These are phyloP conservation scores for Spea bombifrons DNA, from an alignment of 2,113 vertebrate genomes.

Conservation along the genomic window DNA sequence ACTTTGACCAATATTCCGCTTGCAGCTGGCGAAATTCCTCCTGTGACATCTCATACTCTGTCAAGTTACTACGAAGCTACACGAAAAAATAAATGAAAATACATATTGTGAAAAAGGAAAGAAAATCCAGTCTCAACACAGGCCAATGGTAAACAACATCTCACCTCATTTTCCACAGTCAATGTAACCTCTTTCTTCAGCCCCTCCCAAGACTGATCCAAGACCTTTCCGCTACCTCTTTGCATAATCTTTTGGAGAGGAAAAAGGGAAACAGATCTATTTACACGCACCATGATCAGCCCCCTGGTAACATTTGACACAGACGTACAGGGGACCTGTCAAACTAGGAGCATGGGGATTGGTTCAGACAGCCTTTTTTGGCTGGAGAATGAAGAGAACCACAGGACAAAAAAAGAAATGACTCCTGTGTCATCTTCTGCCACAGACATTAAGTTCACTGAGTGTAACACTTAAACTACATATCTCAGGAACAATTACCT, in stretches of 20 bases:
- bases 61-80: conserved; percentile 87
- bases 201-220: conserved; percentile 79
- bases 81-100: rapidly evolving
- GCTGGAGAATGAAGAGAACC: background rate
- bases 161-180: conserved; percentile 85
- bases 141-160: background rate
- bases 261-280: conserved; percentile 14
- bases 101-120: too few relatives aligned
- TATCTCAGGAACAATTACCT: too few relatives aligned
- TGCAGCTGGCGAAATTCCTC: conserved; percentile 91
- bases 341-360: too few relatives aligned
- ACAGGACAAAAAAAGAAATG: background rate
- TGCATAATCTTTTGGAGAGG: conserved; percentile 77
- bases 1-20: conserved; percentile 92
- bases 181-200: conserved; percentile 89
- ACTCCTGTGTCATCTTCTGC: background rate
- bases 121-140: too few relatives aligned
- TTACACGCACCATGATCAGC: too few relatives aligned
- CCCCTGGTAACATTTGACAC: too few relatives aligned
- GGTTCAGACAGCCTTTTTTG: too few relatives aligned
- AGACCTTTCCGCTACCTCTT: conserved; percentile 70
- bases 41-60: conserved; percentile 86
- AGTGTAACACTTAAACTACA: too few relatives aligned
- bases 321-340: too few relatives aligned
- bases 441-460: too few relatives aligned